Evolutionary conservation across 2,888 invertebrate genomes (phyloP).

Genomic region (Schizotus pectinicornis): DNA sequence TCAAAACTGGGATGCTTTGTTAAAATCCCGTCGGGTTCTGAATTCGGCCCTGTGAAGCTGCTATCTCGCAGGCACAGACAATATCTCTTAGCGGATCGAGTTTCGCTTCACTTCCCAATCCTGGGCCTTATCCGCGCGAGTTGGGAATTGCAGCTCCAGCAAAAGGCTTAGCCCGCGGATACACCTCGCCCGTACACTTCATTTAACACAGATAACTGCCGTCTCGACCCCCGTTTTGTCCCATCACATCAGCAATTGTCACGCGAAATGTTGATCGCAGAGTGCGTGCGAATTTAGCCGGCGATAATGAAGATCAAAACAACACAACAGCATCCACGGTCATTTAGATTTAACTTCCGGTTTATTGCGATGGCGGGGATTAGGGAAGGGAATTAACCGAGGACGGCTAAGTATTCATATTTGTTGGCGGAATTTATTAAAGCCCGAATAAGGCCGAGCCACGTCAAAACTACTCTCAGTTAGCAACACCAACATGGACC

Average conservation of each 20-base stretch:
- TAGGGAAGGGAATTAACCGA: conserved; percentile 33
- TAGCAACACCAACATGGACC: too few species aligned
- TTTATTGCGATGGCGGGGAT: conserved; percentile 41
- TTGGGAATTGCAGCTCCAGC: conserved; percentile 56
- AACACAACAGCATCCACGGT: conserved; percentile 47
- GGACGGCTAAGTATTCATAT: neutral
- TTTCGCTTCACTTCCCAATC: conserved; percentile 58
- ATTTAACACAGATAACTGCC: conserved; percentile 61
- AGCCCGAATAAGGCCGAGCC: too few species aligned
- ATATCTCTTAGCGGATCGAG: conserved; percentile 57
- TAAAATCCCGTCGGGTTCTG: neutral
- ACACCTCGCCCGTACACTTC: conserved; percentile 58
- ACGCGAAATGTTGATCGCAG: conserved; percentile 52
- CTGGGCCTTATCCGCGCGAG: conserved; percentile 53
- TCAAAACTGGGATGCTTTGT: neutral
- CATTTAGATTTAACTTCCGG: conserved; percentile 48
- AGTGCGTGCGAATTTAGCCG: conserved; percentile 56
- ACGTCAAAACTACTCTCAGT: too few species aligned
- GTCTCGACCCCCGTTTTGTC: conserved; percentile 60
- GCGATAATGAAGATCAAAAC: conserved; percentile 56
- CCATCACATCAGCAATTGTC: conserved; percentile 44
- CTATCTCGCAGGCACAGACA: conserved; percentile 53
- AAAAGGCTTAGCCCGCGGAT: conserved; percentile 57
- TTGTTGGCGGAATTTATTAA: too few species aligned
- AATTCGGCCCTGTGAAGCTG: conserved; percentile 41